Evolutionary conservation across 2,113 vertebrate genomes (phyloP), one percentile per base, ranked within the genome.

Genomic region (Xiphias gladius): DNA sequence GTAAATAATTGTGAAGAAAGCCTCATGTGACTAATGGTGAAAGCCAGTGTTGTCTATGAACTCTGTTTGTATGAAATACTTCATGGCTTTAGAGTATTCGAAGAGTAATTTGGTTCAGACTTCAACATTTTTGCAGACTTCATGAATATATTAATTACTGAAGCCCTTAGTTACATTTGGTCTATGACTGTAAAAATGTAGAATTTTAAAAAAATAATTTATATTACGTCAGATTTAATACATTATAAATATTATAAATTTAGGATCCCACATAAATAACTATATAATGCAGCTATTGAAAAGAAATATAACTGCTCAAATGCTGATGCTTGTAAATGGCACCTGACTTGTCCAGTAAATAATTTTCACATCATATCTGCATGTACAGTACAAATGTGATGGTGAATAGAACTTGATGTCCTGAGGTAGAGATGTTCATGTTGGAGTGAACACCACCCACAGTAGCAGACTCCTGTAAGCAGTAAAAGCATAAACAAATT

Each of bases 401-500:
- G 43, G 24, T 46, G 62, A 39, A 26, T 9, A 59, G 30, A 79
- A 19, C 26, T 6, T 26, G 46, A 24, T n/a, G 58, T 65, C 24
- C 32, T 28, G 64, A 68, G 52, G 54, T 5, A 54, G 41, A 30
- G 28, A 68, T 52, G 54, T 70, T 54, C 37, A 68, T 35, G 65
- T 37, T 35, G 62, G 20, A 35, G 22, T 43, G 48, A 59, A 41
- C 28, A 32, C 30, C 59, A 54, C 19, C 35, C 32, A 24, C n/a
- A 79, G 12, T 3, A 65, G 26, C 48, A 28, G 55, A 74, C 65
- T 61, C 5, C 22, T 61, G 54, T n/a, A 69, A 77, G 76, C 35
- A 70, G 26, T 22, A 14, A 52, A 26, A 64, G 41, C 8, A 77
- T 81, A 81, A 86, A 86, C 87, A 81, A 74, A 74, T 43, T 5